Base-by-base conservation (phyloP, 1,140 invertebrate genomes). In the Drosophila ironensis region DNA sequence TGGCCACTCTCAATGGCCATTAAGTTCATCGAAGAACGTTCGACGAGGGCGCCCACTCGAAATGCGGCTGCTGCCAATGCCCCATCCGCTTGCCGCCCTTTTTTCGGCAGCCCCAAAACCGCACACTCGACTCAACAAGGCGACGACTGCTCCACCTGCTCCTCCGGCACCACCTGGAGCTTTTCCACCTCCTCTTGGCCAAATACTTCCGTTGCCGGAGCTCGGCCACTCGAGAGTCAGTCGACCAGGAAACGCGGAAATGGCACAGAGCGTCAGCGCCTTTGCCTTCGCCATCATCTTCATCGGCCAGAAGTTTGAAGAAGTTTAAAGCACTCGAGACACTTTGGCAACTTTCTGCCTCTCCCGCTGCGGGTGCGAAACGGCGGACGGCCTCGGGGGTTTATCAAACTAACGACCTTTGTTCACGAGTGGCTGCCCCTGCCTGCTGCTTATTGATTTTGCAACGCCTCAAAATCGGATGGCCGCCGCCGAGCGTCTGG, bases 11-110 rank as follows among this genome's bases (percentile, higher is more conserved):
- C 73, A 66, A 82, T 82, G 73, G 73, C 78, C 78, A 84, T 84
- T 82, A 84, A 77, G 78, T 77, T 84, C 57, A 82, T 84, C 78
- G 78, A 82, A 84, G 78, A 77, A 61, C 48, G 73, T 73, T 82
- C 72, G 28, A 82, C 77, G 69, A 68, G 61, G 45, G 37, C 48
- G 57, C n/a, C n/a, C 63, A 77, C 78, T 84, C 67, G 47, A 82
- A 64, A 41, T 67, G 56, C 37, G 67, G 40, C 54, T 61, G 73
- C 28, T 22, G 30, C n/a, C 30, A 33, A 5, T 12, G 11, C 24
- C n/a, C 19, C 42, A 2, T 1, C 11, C 28, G 35, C 67, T 73
- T 78, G 50, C 46, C 53, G n/a, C n/a, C n/a, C 66, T 56, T 63
- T 72, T 68, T 70, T 47, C 44, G 71, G 71, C 37, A n/a, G 53